Conservation (phyloP, 64 coral and sea anemone species). For the Acropora yongei region DNA sequence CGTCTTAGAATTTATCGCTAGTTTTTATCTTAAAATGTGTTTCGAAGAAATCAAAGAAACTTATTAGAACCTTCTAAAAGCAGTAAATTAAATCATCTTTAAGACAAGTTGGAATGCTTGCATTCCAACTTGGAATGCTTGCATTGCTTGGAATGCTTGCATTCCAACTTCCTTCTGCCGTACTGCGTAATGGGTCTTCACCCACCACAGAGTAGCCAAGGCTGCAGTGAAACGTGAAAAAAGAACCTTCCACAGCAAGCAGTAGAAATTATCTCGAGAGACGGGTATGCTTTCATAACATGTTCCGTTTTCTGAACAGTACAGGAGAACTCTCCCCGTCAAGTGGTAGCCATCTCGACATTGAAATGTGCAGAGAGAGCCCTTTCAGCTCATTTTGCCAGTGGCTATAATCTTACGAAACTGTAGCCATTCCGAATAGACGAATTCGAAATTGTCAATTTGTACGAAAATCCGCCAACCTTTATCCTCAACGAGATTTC, state of each 20-base stretch:
- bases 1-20: no score
- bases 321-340: background rate
- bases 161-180: slow-evolving; percentile 5
- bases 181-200: background rate
- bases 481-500: no score
- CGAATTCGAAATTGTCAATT: background rate
- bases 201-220: slow-evolving; percentile 11
- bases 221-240: background rate
- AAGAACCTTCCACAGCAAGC: slow-evolving; percentile 11
- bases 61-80: no score
- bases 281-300: slow-evolving; percentile 27
- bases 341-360: slow-evolving; percentile 13
- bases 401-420: background rate
- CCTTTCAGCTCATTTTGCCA: background rate
- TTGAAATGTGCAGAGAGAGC: slow-evolving; percentile 14
- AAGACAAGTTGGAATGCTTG: background rate
- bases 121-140: no score
- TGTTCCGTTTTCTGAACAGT: background rate
- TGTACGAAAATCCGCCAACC: background rate
- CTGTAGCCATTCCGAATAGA: background rate
- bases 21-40: no score
- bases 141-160: background rate
- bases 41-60: no score
- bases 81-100: background rate
- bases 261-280: background rate